Evolutionary conservation across 2,888 invertebrate genomes (phyloP), one percentile per base, ranked within the genome.

Genomic region (Lasioglossum villosulum): DNA sequence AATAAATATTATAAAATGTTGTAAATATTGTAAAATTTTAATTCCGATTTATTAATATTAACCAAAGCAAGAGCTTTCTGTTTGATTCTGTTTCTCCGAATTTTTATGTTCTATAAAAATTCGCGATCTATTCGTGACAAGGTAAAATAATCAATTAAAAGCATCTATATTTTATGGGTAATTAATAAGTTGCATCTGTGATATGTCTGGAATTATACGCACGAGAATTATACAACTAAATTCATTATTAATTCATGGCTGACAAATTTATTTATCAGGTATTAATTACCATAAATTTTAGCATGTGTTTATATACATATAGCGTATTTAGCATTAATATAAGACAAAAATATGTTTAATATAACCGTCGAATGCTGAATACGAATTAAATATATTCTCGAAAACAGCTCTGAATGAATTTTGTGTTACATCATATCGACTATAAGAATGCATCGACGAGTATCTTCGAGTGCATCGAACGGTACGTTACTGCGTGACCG

Each of bases 401-500:
- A 12, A 68, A 68, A 37, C 8, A 68, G 37, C 14, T 66, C 14
- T 0, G 37, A 68, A n/a, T 23, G 10, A 34, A 37, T 39, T 8
- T 37, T 23, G 1, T 14, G 68, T 37, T 37, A 12, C 23, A 70
- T 70, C 37, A 37, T 27, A 42, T 42, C 63, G 27, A 23, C 8
- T 4, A 14, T 23, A 48, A 48, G 19, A 45, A 37, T 59, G 30
- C 42, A 56, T 52, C 39, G 3, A 52, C 27, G 23, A 71, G 39
- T 72, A 42, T 73, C 75, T 52, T 73, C 19, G 30, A 76, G 80
- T 79, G 86, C 86, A 83, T 84, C 80, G 73, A 86, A 84, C 87
- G 87, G 87, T 87, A 87, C 71, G 82, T 71, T 48, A 82, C 78
- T 73, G 80, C 92, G 92, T 92, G 92, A 91, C 92, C 91, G 92